These are phyloP conservation scores for Pogona vitticeps DNA, from an alignment of 2,113 vertebrate species.

Conservation along the genomic window DNA sequence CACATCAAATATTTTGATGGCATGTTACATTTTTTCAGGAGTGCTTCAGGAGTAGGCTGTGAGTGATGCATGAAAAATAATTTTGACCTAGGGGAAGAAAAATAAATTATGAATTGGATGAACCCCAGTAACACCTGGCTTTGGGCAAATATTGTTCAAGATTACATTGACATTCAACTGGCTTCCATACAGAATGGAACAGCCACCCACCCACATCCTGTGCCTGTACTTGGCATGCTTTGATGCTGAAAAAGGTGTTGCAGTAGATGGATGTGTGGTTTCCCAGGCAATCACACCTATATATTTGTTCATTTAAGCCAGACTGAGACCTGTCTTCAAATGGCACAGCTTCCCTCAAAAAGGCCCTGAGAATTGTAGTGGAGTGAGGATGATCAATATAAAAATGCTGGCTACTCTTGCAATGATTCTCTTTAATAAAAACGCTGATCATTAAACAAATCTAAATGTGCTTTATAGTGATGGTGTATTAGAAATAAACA, in stretches of 20 bases:
- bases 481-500: neutral
- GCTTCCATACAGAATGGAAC: constrained; percentile 17
- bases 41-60: neutral
- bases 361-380: neutral
- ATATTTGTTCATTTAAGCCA: neutral
- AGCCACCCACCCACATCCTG: neutral
- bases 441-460: neutral
- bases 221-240: neutral
- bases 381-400: neutral
- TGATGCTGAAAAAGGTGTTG: constrained; percentile 25
- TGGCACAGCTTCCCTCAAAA: neutral
- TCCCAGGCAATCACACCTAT: constrained; percentile 4
- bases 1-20: neutral
- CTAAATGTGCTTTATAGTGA: neutral
- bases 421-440: neutral
- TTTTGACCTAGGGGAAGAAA: neutral
- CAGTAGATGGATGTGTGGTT: constrained; percentile 13
- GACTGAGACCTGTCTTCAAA: neutral
- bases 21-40: neutral
- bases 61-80: neutral
- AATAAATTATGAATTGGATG: no score
- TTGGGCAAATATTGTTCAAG: constrained; percentile 6
- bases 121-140: neutral
- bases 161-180: constrained; percentile 19
- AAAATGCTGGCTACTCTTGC: neutral